Percentiles rank a stretch among this genome's conserved stretches.
Evolutionary conservation across 1,140 invertebrate genomes (phyloP).

Genomic region (Cotesia typhae): DNA sequence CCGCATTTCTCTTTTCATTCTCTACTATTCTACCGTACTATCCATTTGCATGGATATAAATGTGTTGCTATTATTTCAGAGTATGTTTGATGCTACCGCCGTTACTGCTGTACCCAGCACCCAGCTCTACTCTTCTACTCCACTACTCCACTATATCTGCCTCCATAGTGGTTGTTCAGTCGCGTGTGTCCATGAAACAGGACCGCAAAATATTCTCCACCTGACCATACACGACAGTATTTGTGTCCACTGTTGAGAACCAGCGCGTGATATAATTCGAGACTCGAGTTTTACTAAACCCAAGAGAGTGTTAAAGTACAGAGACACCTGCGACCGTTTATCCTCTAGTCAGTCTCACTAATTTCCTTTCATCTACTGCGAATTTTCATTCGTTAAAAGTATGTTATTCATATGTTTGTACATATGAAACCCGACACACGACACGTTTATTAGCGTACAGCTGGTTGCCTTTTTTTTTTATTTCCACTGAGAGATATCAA

Average conservation of each 20-base stretch:
- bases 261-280: no score
- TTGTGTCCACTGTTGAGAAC: not conserved
- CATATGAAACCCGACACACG: not conserved
- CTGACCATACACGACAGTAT: not conserved
- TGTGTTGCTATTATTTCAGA: not conserved
- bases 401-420: no score
- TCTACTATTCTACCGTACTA: not conserved
- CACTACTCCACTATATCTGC: no score
- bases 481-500: no score
- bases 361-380: constrained; percentile 16
- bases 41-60: not conserved
- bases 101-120: no score
- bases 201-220: no score
- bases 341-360: constrained; percentile 19
- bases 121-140: no score
- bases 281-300: no score
- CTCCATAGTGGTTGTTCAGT: no score
- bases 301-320: not conserved
- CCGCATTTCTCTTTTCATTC: not conserved
- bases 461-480: no score
- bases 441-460: not conserved
- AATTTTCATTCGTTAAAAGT: not conserved
- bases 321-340: constrained; percentile 1
- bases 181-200: no score
- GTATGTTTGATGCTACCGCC: not conserved